Evolutionary conservation across 2,888 invertebrate species (phyloP), one percentile per base, ranked within the genome.

Genomic region (Folsomia manolachei): DNA sequence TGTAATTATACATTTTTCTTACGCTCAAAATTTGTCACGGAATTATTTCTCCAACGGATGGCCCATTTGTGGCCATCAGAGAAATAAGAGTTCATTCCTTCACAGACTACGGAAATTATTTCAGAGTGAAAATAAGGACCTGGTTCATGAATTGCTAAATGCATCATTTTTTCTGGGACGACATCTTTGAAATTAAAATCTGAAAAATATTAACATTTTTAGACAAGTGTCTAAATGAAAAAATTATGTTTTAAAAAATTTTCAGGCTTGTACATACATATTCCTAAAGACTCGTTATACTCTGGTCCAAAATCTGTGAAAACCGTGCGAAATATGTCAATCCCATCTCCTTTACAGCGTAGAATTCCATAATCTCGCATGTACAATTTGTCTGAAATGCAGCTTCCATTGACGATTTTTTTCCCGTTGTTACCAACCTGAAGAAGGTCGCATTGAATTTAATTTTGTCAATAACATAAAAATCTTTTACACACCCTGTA

Each of bases 271-370:
- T 27, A 39, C 70, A 1, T 64, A 72, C 72, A 65, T 4, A 72
- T 21, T 19, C 24, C 24, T 21, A 69, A 19, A 2, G 53, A 23
- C n/a, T 64, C 23, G 0, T 72, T 63, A 4, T 70, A 21, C 19
- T 51, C n/a, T n/a, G 70, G 60, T 56, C 69, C 63, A 60, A 75
- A 77, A 51, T 74, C 74, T 0, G 76, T 75, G 63, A 75, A 77
- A 11, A 75, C 63, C 26, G 71, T 66, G 11, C 62, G 71, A 23
- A 73, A 73, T 7, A 71, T 65, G 26, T 77, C 76, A 60, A 77
- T 72, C 9, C 75, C 76, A 21, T 73, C 73, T 52, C 76, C 76
- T 27, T 66, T 77, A 67, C 76, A 77, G 18, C 75, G 53, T 14
- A 70, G 39, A 18, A 74, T 39, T 56, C 76, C 76, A 24, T 68